These are phyloP conservation scores for Thalassaphorura encarpata DNA, from an alignment of 1,140 invertebrate species.

Conservation along the genomic window DNA sequence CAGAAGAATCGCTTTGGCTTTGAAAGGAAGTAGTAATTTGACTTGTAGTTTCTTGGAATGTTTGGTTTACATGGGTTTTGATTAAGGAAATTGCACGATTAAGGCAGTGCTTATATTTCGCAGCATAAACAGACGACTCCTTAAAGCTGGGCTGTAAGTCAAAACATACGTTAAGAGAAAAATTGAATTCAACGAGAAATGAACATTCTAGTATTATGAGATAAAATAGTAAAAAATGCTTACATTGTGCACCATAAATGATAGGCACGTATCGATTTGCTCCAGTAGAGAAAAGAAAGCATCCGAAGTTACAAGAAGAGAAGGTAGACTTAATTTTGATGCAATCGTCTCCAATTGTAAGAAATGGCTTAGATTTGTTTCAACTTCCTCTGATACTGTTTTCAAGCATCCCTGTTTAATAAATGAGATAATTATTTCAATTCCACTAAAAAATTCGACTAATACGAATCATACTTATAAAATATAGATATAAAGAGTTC, in stretches of 20 bases:
- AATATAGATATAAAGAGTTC: slow-evolving; percentile 24
- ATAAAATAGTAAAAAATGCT: slow-evolving; percentile 37
- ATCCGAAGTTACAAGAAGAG: slow-evolving; percentile 68
- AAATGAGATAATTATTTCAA: background rate
- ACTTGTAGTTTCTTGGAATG: slow-evolving; percentile 64
- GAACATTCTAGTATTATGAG: background rate
- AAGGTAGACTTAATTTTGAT: slow-evolving; percentile 65
- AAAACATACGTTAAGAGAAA: slow-evolving; percentile 13
- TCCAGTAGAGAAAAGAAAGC: slow-evolving; percentile 68
- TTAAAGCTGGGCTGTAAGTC: slow-evolving; percentile 51
- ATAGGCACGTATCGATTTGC: slow-evolving; percentile 75
- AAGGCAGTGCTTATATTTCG: slow-evolving; percentile 68
- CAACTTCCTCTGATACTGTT: slow-evolving; percentile 64
- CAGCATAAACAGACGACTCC: slow-evolving; percentile 58
- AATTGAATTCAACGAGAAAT: no score
- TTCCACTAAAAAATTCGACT: no score
- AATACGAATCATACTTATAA: no score
- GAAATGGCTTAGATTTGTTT: slow-evolving; percentile 70
- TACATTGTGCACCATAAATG: slow-evolving; percentile 72
- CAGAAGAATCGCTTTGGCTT: slow-evolving; percentile 29
- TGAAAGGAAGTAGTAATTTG: slow-evolving; percentile 45
- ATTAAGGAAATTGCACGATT: slow-evolving; percentile 66
- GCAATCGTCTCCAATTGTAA: slow-evolving; percentile 69
- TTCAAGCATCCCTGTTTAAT: slow-evolving; percentile 56
- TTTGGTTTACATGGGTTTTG: slow-evolving; percentile 59